Conservation (phyloP, 2,113 vertebrate species). For the Centropus bengalensis region DNA sequence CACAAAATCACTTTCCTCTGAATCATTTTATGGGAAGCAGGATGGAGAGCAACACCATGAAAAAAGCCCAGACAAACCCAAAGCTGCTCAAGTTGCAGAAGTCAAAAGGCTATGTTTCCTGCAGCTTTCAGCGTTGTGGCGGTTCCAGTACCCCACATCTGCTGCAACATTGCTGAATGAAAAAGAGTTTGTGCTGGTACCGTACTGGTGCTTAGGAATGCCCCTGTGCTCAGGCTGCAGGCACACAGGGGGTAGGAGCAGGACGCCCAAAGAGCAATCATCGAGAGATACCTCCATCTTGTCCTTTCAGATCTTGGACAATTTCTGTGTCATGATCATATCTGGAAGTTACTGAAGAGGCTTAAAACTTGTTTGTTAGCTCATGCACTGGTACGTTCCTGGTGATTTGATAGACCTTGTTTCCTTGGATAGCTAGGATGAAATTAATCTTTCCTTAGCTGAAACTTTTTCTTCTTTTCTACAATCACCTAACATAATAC, state of each 20-base stretch:
- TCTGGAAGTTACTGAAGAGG: background rate
- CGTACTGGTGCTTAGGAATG: rapidly evolving
- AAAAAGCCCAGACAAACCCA: background rate
- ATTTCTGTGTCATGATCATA: background rate
- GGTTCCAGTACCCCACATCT: rapidly evolving
- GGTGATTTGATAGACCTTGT: background rate
- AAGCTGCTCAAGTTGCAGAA: background rate
- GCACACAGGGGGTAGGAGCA: background rate
- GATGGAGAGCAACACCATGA: background rate
- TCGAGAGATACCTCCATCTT: background rate
- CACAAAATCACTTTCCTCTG: background rate
- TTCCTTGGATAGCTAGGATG: background rate
- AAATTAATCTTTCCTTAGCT: background rate
- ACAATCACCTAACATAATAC: background rate
- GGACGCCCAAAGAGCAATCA: background rate
- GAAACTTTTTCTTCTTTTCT: background rate
- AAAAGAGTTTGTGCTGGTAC: background rate
- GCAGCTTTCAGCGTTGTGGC: rapidly evolving
- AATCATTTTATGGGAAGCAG: rapidly evolving
- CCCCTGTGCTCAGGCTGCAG: rapidly evolving
- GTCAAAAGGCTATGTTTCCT: background rate
- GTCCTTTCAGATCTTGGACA: background rate
- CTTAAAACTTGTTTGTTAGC: background rate
- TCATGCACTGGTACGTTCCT: rapidly evolving
- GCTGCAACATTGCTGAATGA: rapidly evolving